Evolutionary conservation across 2,797 vertebrate genomes (phyloP).

Genomic region (Lophius americanus): DNA sequence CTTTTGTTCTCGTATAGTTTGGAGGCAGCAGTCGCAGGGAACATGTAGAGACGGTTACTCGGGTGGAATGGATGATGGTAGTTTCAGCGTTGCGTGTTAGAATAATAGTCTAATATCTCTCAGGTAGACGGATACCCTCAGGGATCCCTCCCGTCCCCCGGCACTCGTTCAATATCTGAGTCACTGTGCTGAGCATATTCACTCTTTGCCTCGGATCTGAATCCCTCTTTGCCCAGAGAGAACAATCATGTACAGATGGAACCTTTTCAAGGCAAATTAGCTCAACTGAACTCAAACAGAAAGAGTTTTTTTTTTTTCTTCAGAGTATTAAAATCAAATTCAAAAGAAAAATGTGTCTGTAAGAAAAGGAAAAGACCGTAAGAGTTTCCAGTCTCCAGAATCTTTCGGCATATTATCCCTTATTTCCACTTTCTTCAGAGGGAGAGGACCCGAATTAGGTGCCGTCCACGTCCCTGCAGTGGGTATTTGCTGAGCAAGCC

Average conservation of each 20-base stretch:
- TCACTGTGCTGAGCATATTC: slow-evolving; percentile 55
- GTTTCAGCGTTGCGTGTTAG: slow-evolving; percentile 31
- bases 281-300: slow-evolving; percentile 27
- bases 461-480: not conserved
- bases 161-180: slow-evolving; percentile 47
- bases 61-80: slow-evolving; percentile 21
- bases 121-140: slow-evolving; percentile 43
- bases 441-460: not conserved
- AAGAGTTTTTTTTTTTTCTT: slow-evolving; percentile 6
- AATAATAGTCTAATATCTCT: slow-evolving; percentile 59
- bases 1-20: not conserved
- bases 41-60: slow-evolving; percentile 39
- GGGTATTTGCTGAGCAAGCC: too few species aligned
- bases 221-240: slow-evolving; percentile 24
- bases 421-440: not conserved
- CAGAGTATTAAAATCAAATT: too few species aligned
- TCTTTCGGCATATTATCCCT: too few species aligned
- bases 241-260: slow-evolving; percentile 26
- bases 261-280: slow-evolving; percentile 47
- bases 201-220: slow-evolving; percentile 37
- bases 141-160: slow-evolving; percentile 30
- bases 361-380: too few species aligned
- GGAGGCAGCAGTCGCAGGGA: slow-evolving; percentile 1
- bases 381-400: too few species aligned
- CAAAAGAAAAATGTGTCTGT: too few species aligned